Evolutionary conservation across 2,888 invertebrate genomes (phyloP).

Genomic region (Leucophenga montana): DNA sequence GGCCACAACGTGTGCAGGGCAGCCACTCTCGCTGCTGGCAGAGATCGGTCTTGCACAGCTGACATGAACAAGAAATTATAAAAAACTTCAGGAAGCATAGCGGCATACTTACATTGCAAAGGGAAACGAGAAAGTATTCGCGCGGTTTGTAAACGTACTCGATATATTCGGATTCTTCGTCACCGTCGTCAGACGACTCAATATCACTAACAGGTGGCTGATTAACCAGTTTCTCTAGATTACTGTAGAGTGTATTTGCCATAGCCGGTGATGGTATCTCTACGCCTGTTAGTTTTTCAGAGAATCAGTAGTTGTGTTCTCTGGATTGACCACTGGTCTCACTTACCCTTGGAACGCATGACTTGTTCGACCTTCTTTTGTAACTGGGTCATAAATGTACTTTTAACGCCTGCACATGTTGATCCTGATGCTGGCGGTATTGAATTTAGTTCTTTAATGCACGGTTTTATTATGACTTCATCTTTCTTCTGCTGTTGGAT

Average conservation of each 20-base stretch:
- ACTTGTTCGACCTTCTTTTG: conserved; percentile 49
- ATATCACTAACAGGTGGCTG: conserved; percentile 64
- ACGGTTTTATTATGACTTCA: background rate
- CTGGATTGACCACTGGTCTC: background rate
- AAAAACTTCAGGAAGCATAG: background rate
- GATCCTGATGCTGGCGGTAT: conserved; percentile 1
- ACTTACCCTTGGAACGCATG: conserved; percentile 46
- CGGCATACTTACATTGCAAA: conserved; percentile 73
- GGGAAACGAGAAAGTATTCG: conserved; percentile 77
- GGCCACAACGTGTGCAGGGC: conserved; percentile 75
- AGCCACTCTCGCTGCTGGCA: conserved; percentile 46
- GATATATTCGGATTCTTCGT: conserved; percentile 77
- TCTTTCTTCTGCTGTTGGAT: background rate
- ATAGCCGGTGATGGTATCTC: conserved; percentile 50
- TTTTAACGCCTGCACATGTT: conserved; percentile 36
- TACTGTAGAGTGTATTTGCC: conserved; percentile 58
- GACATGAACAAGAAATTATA: background rate
- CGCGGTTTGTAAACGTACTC: conserved; percentile 80
- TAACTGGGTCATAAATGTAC: conserved; percentile 49
- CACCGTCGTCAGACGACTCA: conserved; percentile 74
- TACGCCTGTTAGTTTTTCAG: conserved; percentile 10
- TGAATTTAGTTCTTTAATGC: background rate
- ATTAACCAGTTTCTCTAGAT: conserved; percentile 65
- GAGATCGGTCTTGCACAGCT: conserved; percentile 68
- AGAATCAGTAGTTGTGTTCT: conserved; percentile 22